Percentiles rank a stretch among this genome's conserved stretches.
Evolutionary conservation across 2,797 vertebrate genomes (phyloP).

Genomic region (Hapalemur alaotrensis): DNA sequence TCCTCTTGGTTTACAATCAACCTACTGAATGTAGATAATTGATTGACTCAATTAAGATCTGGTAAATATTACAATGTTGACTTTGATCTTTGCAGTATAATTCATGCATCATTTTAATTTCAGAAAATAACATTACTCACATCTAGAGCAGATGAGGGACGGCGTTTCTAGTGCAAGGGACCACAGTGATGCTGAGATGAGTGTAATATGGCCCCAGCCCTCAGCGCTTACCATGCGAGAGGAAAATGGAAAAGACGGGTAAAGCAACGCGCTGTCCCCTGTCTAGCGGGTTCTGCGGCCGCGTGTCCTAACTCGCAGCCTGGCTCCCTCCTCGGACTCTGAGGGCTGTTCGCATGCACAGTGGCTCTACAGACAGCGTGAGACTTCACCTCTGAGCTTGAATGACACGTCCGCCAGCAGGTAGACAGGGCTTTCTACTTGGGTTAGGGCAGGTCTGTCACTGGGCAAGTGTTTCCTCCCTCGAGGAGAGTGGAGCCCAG

Average conservation of each 20-base stretch:
- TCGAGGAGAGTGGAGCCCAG: neutral
- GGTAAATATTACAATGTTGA: neutral
- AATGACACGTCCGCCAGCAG: neutral
- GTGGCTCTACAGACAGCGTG: neutral
- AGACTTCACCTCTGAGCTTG: neutral
- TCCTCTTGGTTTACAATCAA: neutral
- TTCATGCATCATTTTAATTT: neutral
- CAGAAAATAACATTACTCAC: neutral
- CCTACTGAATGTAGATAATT: neutral
- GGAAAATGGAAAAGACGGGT: no score
- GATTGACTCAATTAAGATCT: neutral
- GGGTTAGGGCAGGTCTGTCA: neutral
- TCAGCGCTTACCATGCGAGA: neutral
- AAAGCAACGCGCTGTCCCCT: neutral
- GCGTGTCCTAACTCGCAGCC: no score
- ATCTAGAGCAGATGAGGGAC: neutral
- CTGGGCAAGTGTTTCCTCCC: neutral
- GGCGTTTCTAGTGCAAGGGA: neutral
- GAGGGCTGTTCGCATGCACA: neutral
- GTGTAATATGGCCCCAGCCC: no score
- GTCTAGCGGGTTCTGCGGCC: neutral
- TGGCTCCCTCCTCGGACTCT: neutral
- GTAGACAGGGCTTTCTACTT: neutral
- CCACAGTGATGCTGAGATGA: neutral
- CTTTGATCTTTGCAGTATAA: neutral